phyloP scores from a whole-genome alignment of 2,113 vertebrate genomes.

The Scytalopus superciliaris region DNA sequence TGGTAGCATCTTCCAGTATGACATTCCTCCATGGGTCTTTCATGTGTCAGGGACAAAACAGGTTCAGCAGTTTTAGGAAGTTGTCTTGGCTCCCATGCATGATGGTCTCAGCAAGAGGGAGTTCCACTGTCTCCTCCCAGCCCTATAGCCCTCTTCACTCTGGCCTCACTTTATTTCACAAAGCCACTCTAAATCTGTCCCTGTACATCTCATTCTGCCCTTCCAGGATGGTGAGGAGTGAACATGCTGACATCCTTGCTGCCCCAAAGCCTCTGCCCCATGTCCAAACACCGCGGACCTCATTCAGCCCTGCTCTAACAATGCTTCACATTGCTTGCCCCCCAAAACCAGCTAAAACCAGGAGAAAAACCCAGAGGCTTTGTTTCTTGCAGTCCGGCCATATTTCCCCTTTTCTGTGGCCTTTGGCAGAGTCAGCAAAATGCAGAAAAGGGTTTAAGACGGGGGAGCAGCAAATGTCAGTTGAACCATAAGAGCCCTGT shows the following conservation, averaged over 20 bases:
- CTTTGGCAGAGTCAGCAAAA: background rate
- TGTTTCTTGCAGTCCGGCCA: background rate
- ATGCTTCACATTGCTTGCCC: background rate
- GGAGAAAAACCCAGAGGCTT: background rate
- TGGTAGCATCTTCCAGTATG: background rate
- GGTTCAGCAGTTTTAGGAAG: background rate
- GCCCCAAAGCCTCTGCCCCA: background rate
- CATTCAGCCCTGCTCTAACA: background rate
- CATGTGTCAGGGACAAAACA: background rate
- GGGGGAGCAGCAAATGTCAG: background rate
- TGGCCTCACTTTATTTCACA: background rate
- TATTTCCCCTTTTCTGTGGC: background rate
- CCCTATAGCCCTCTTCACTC: background rate
- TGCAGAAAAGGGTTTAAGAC: background rate
- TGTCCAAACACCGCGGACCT: background rate
- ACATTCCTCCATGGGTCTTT: background rate
- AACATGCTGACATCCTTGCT: background rate
- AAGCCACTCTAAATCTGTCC: background rate
- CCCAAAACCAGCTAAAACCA: background rate
- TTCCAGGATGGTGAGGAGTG: background rate
- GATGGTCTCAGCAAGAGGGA: background rate
- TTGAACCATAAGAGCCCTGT: background rate
- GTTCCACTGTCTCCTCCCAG: background rate
- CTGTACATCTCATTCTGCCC: background rate
- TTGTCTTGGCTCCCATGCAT: background rate